Percentiles rank a stretch among this genome's conserved stretches.
phyloP scores from a whole-genome alignment of 2,113 vertebrate species.

The Leptocoma aspasia region DNA sequence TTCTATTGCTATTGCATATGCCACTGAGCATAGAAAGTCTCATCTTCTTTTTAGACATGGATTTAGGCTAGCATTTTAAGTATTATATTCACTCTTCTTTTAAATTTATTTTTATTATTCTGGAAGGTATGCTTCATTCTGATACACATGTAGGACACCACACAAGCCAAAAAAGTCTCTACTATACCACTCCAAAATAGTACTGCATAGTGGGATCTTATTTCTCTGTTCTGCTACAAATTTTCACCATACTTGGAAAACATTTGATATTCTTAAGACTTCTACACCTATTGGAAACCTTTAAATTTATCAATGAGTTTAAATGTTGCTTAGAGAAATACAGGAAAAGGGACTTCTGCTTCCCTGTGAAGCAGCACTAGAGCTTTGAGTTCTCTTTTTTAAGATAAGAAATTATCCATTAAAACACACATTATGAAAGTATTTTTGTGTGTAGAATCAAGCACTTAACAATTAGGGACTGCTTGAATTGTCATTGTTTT shows the following conservation, averaged over 20 bases:
- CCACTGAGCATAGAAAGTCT: conserved; percentile 17
- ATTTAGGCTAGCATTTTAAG: neutral
- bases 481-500: neutral
- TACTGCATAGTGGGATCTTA: neutral
- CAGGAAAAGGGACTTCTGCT: neutral
- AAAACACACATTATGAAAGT: neutral
- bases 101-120: neutral
- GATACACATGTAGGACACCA: neutral
- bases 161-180: neutral
- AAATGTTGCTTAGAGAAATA: neutral
- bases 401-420: neutral
- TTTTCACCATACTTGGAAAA: neutral
- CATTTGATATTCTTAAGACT: neutral
- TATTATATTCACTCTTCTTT: neutral
- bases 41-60: neutral
- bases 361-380: neutral
- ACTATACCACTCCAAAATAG: neutral
- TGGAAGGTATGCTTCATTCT: neutral
- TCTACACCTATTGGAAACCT: neutral
- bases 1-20: neutral
- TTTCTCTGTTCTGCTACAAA: neutral
- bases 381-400: neutral
- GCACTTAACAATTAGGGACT: neutral
- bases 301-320: neutral
- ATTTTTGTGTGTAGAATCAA: neutral